A percentile compares a stretch with the other conserved stretches of the same genome.
phyloP scores from a whole-genome alignment of 2,888 invertebrate genomes.

The Yponomeuta cagnagella region DNA sequence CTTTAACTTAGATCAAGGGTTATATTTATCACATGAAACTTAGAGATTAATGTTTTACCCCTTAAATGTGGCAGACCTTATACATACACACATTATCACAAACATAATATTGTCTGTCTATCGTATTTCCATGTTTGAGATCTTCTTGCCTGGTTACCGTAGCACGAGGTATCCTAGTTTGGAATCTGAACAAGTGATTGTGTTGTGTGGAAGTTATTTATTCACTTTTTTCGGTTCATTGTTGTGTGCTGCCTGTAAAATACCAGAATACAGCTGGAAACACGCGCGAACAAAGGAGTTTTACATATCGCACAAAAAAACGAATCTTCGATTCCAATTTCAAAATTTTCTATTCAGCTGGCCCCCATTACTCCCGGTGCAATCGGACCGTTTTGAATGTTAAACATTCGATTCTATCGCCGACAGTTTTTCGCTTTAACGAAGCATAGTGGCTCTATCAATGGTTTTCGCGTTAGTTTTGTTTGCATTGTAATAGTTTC shows the following conservation, averaged over 20 bases:
- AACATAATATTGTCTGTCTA: no score
- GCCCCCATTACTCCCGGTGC: not conserved
- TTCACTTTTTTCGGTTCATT: not conserved
- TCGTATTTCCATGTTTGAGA: no score
- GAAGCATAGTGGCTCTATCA: not conserved
- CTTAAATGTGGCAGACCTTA: no score
- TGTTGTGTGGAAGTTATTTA: no score
- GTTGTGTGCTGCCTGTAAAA: not conserved
- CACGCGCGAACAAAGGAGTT: not conserved
- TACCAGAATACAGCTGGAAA: not conserved
- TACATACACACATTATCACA: no score
- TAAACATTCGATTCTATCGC: not conserved
- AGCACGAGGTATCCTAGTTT: no score
- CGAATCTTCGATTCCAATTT: not conserved
- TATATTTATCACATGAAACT: no score
- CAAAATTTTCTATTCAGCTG: not conserved
- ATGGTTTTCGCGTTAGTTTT: not conserved
- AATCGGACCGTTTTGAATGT: conserved; percentile 1
- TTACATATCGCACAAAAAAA: not conserved
- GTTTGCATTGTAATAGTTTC: not conserved
- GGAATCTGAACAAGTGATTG: no score
- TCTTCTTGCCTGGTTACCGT: no score
- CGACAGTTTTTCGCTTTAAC: not conserved
- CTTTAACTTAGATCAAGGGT: no score
- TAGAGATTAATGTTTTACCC: no score